Conservation (phyloP, 2,888 invertebrate species). For the Sturmia bella region DNA sequence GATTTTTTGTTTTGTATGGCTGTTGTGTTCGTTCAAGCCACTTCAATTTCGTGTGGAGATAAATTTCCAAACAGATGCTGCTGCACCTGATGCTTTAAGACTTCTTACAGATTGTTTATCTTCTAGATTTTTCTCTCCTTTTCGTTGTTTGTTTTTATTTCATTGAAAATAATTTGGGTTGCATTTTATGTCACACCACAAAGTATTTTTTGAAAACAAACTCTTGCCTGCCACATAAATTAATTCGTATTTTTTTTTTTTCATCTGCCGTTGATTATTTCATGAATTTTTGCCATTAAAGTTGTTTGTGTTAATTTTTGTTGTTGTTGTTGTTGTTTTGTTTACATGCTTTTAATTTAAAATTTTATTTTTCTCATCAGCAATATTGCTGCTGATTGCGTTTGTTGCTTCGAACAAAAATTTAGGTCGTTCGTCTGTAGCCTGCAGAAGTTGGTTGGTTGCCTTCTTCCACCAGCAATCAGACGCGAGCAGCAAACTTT, state of each 20-base stretch:
- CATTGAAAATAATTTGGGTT: slow-evolving; percentile 28
- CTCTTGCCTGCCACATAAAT: slow-evolving; percentile 33
- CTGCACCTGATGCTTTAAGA: slow-evolving; percentile 61
- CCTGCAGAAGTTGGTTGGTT: no score
- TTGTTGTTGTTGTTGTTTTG: slow-evolving; percentile 1
- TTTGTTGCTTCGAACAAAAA: slow-evolving; percentile 44
- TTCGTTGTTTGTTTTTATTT: not conserved
- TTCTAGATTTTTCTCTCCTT: not conserved
- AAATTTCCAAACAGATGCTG: slow-evolving; percentile 48
- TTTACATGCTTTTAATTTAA: slow-evolving; percentile 52
- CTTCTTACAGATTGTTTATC: slow-evolving; percentile 11
- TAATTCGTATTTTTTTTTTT: slow-evolving; percentile 3
- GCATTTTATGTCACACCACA: slow-evolving; percentile 59
- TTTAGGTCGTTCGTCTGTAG: slow-evolving; percentile 61
- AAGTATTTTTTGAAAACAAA: slow-evolving; percentile 18
- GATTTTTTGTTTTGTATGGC: slow-evolving; percentile 5
- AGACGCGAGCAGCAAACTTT: slow-evolving; percentile 11
- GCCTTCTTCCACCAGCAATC: slow-evolving; percentile 40
- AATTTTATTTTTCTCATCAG: slow-evolving; percentile 55
- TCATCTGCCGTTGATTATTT: slow-evolving; percentile 44
- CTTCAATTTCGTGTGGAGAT: slow-evolving; percentile 26
- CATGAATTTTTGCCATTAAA: slow-evolving; percentile 50
- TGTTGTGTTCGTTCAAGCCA: slow-evolving; percentile 22
- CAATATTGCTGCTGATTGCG: slow-evolving; percentile 42
- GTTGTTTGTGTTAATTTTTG: slow-evolving; percentile 33